Evolutionary conservation across 1,140 invertebrate genomes (phyloP).

Genomic region (Elymnias hypermnestra): DNA sequence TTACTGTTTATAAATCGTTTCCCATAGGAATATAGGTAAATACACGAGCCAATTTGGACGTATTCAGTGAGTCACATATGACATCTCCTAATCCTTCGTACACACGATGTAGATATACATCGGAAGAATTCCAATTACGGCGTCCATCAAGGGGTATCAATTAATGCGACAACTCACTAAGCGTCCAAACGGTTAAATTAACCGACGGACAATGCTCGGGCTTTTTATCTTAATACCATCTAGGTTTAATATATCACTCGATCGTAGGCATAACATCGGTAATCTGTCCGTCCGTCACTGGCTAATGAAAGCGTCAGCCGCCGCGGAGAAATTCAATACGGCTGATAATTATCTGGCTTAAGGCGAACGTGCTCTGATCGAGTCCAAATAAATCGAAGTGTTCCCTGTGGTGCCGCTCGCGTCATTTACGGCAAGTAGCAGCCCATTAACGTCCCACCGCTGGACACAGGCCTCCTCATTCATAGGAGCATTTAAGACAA

Average conservation of each 20-base stretch:
- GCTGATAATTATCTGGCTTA: slow-evolving; percentile 36
- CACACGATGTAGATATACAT: slow-evolving; percentile 8
- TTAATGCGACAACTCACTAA: slow-evolving; percentile 15
- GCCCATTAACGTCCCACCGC: too few relatives aligned
- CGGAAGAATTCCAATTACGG: slow-evolving; percentile 14
- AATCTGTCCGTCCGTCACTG: slow-evolving; percentile 32
- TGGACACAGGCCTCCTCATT: too few relatives aligned
- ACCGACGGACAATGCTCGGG: slow-evolving; percentile 1
- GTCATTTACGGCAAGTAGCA: too few relatives aligned
- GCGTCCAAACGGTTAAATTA: slow-evolving; percentile 12
- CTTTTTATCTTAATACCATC: slow-evolving; percentile 38
- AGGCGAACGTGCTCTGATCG: slow-evolving; percentile 1
- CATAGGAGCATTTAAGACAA: too few relatives aligned
- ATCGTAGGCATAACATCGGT: slow-evolving; percentile 32
- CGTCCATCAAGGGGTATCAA: slow-evolving; percentile 14
- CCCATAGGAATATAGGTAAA: not conserved
- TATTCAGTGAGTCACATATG: not conserved
- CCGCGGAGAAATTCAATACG: slow-evolving; percentile 37
- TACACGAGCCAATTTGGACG: not conserved
- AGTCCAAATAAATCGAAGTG: too few relatives aligned
- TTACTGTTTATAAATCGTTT: too few relatives aligned
- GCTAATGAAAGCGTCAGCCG: slow-evolving; percentile 38
- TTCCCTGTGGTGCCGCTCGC: too few relatives aligned
- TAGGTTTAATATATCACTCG: slow-evolving; percentile 39
- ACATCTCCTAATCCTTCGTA: slow-evolving; percentile 6